A percentile compares a stretch with the other conserved stretches of the same genome.
phyloP scores from a whole-genome alignment of 2,797 vertebrate species.

The Alosa sapidissima region DNA sequence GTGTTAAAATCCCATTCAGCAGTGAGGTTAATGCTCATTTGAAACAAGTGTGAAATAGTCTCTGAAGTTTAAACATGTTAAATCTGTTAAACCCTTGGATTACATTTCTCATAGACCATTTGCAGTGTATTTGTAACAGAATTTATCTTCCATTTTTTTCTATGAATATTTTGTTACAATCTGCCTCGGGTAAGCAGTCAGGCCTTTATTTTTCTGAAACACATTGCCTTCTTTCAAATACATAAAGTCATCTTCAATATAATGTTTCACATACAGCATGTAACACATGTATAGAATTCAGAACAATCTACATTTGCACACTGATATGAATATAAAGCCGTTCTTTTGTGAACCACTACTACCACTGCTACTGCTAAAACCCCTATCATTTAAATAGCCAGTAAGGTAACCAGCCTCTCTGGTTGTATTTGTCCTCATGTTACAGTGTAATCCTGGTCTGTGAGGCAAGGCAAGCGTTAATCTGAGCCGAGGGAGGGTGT shows the following conservation, averaged over 20 bases:
- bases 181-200: neutral
- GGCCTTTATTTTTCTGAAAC: neutral
- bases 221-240: neutral
- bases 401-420: slow-evolving; percentile 8
- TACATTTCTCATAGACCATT: slow-evolving; percentile 56
- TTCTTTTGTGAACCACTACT: neutral
- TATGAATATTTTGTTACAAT: neutral
- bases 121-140: neutral
- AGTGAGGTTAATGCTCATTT: slow-evolving; percentile 27
- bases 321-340: neutral
- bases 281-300: neutral
- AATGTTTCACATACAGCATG: neutral
- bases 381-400: slow-evolving; percentile 4
- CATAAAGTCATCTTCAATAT: neutral
- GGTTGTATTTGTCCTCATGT: neutral
- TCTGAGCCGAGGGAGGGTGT: slow-evolving; percentile 53
- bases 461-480: slow-evolving; percentile 65
- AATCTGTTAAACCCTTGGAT: neutral
- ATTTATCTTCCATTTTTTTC: neutral
- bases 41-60: slow-evolving; percentile 15
- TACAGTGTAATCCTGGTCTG: slow-evolving; percentile 66
- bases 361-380: neutral
- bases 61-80: slow-evolving; percentile 9
- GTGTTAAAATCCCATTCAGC: slow-evolving; percentile 22
- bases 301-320: neutral